Percentiles rank a stretch among this genome's conserved stretches.
Conservation (phyloP, 2,113 vertebrate genomes). For the Pycnonotus jocosus region DNA sequence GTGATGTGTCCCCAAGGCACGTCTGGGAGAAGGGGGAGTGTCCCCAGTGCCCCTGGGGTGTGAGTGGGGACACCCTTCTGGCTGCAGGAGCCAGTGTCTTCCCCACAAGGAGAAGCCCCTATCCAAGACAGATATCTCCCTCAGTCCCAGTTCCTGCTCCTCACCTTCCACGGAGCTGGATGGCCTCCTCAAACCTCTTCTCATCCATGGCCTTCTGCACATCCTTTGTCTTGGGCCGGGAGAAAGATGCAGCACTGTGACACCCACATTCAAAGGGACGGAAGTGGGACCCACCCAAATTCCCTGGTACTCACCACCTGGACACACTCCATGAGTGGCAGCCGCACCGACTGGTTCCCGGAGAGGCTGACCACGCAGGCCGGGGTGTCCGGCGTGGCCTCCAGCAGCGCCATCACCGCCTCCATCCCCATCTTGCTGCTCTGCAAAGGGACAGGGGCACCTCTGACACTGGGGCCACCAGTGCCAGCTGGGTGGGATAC, state of each 20-base stretch:
- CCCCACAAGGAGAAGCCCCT: background rate
- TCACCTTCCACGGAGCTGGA: constrained; percentile 90
- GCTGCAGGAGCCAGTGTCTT: background rate
- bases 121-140: background rate
- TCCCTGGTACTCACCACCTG: constrained; percentile 80
- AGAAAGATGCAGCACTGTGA: background rate
- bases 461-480: background rate
- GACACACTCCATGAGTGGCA: constrained; percentile 93
- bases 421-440: constrained; percentile 94
- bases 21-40: background rate
- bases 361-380: constrained; percentile 91
- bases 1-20: accelerated
- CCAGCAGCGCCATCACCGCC: constrained; percentile 88
- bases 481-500: background rate
- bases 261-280: accelerated
- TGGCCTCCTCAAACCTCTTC: constrained; percentile 86
- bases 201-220: constrained; percentile 95
- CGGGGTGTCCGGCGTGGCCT: constrained; percentile 84
- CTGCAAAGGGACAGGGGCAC: constrained; percentile 59
- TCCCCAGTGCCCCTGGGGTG: background rate
- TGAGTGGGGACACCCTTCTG: background rate
- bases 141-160: background rate
- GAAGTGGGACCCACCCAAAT: background rate
- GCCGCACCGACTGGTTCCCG: constrained; percentile 86
- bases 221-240: constrained; percentile 74